phyloP scores from a whole-genome alignment of 2,888 invertebrate species.

The Smittia sp. region DNA sequence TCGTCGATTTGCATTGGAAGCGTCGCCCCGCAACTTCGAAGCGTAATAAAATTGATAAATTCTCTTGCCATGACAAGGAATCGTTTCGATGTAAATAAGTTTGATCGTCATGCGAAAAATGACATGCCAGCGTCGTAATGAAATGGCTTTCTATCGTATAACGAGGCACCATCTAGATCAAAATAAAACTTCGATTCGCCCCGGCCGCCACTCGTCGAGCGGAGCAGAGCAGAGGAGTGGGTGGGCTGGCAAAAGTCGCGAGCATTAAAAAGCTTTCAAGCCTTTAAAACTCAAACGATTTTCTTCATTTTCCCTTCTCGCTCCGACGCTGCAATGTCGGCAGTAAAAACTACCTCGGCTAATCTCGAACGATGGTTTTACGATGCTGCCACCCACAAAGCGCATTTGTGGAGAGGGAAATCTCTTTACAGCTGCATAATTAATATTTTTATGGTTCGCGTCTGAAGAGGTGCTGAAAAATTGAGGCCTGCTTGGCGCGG shows the following conservation, averaged over 20 bases:
- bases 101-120: slow-evolving; percentile 33
- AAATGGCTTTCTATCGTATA: slow-evolving; percentile 13
- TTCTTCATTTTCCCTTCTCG: slow-evolving; percentile 4
- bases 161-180: slow-evolving; percentile 33
- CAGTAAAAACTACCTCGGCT: not conserved
- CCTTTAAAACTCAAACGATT: not conserved
- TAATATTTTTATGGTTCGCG: not conserved
- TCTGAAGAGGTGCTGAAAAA: slow-evolving; percentile 38
- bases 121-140: slow-evolving; percentile 30
- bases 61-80: slow-evolving; percentile 31
- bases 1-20: slow-evolving; percentile 2
- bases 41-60: slow-evolving; percentile 14
- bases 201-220: not conserved
- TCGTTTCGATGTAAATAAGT: slow-evolving; percentile 24
- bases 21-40: not conserved
- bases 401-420: not conserved
- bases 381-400: slow-evolving; percentile 19
- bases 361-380: slow-evolving; percentile 19
- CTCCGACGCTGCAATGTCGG: not conserved
- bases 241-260: not conserved
- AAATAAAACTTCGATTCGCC: slow-evolving; percentile 2
- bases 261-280: slow-evolving; percentile 21
- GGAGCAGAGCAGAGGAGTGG: not conserved
- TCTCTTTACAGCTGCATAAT: not conserved
- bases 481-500: slow-evolving; percentile 23